Evolutionary conservation across 2,797 vertebrate genomes (phyloP).

Genomic region (Centroberyx gerrardi): DNA sequence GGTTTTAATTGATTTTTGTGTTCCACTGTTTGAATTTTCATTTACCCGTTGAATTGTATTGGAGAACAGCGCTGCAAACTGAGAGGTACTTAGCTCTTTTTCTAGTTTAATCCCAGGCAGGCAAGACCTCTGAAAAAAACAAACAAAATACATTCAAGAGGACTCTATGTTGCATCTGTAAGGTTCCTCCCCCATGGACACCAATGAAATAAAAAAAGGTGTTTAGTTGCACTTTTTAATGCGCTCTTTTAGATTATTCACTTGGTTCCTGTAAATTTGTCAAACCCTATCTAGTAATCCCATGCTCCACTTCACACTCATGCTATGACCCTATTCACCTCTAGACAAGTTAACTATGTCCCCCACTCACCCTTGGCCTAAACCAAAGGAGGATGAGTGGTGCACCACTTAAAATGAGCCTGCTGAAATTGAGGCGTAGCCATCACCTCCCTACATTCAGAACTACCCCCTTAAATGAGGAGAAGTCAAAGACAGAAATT

Average conservation of each 20-base stretch:
- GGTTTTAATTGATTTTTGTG: no score
- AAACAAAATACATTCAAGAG: no score
- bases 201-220: not conserved
- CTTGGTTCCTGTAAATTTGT: slow-evolving; percentile 60
- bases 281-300: slow-evolving; percentile 51
- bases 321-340: slow-evolving; percentile 72
- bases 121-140: no score
- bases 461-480: slow-evolving; percentile 82
- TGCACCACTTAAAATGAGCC: slow-evolving; percentile 75
- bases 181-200: no score
- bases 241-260: slow-evolving; percentile 43
- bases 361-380: slow-evolving; percentile 64
- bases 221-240: slow-evolving; percentile 16
- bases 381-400: slow-evolving; percentile 67
- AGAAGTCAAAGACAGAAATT: slow-evolving; percentile 84
- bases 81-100: no score
- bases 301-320: slow-evolving; percentile 66
- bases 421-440: slow-evolving; percentile 77
- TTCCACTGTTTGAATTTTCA: no score
- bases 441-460: slow-evolving; percentile 85
- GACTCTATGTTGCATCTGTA: no score
- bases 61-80: no score
- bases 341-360: slow-evolving; percentile 74
- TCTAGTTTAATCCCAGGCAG: no score
- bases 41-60: no score